Evolutionary conservation across 2,797 vertebrate genomes (phyloP), one percentile per base, ranked within the genome.

Genomic region (Syngnathus acus): DNA sequence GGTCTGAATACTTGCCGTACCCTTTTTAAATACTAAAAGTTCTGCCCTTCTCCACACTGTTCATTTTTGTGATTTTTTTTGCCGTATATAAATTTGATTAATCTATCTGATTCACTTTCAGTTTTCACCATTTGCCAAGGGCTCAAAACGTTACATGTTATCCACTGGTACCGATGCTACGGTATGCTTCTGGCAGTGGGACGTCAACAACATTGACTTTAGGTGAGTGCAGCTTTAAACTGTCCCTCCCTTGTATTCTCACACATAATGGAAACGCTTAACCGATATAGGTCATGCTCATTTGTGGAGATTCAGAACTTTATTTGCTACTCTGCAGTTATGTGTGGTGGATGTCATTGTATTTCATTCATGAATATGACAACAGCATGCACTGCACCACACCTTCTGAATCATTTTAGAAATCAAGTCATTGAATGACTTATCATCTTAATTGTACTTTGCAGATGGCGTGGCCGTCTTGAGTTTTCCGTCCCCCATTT

Each of bases 171-270:
- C 94, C 55, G 97, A 99, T 88, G 96, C 95, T 68, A 97, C 94
- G 0, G 94, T 98, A 71, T 99, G 94, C 81, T 95, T 99, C 80
- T 99, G 97, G 97, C 96, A 98, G 77, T 99, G 97, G 97, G 94
- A 99, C 51, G 87, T 90, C 68, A 89, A 93, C 75, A 92, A 94
- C 70, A 92, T 92, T 86, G 93, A 92, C 80, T 99, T 99, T 80
- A 97, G 90, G 97, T 98, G 85, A 83, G 82, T 57, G 21, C 37
- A 62, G 38, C 40, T 67, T 11, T 19, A 0, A 37, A 1, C 62
- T 4, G 58, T 6, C 47, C 38, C 4, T 9, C 23, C 38, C 45
- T 38, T 50, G 16, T 45, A 23, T 23, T 32, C 8, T 14, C 26
- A 26, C 14, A 16, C n/a, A 65, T 17, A 7, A 42, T 8, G 1